Base-by-base conservation (phyloP, 2,113 vertebrate genomes). In the Sander vitreus region DNA sequence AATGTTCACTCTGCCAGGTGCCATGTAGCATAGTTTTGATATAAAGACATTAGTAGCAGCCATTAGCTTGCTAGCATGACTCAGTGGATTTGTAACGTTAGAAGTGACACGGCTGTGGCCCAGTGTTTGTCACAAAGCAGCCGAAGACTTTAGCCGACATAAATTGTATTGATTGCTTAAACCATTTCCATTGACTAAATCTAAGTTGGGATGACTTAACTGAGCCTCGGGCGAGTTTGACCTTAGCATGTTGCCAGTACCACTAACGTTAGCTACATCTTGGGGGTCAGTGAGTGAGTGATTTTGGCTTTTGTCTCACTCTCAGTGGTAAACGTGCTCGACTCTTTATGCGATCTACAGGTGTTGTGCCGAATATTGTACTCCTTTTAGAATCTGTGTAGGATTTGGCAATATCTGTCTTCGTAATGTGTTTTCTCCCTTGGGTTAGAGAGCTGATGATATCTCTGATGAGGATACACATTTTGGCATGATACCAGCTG, bases 31-130 rank as follows among this genome's bases (percentile, higher is more conserved):
- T 13, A 8, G 15, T 6, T 64, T 33, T 23, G 1, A 55, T 11
- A 33, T 36, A 9, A 5, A 51, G 2, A 11, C 1, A 18, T 13
- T 73, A 78, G 48, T 51, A 69, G 59, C 70, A 70, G 78, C 54
- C 27, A 10, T 89, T 92, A 93, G 90, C 92, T 53, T 84, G 92
- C 92, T 95, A 96, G 95, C 94, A 94, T 96, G 95, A 96, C 95
- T 95, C 94, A 92, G 95, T 96, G 90, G 89, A 95, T 95, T 95
- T 93, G 85, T 76, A 91, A 43, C 39, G 39, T 43, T 43, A 43
- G 88, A 82, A 82, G 93, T 95, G 93, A 94, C 93, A 92, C 92
- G 89, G 93, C 90, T 92, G 95, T 96, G 95, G 96, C 96, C 91
- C 90, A 72, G 78, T 92, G 92, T 78, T 79, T 83, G 47, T 57